A percentile compares a stretch with the other conserved stretches of the same genome.
These are phyloP conservation scores for Onthophagus taurus DNA, from an alignment of 1,140 invertebrate species.

Conservation along the genomic window DNA sequence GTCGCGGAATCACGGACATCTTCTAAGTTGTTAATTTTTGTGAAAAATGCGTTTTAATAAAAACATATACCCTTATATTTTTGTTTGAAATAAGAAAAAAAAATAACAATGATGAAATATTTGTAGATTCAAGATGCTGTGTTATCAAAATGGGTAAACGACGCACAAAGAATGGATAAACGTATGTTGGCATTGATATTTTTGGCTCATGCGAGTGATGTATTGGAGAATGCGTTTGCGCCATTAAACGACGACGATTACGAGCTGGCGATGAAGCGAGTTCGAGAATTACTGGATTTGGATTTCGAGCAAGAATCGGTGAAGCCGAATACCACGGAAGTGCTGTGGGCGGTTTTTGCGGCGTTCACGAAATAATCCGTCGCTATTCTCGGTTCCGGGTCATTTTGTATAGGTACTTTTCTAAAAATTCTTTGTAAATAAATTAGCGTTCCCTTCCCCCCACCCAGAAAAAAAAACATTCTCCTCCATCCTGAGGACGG, in stretches of 20 bases:
- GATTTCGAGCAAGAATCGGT: slow-evolving; percentile 92
- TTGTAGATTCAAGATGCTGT: slow-evolving; percentile 92
- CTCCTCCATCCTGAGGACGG: too few species aligned
- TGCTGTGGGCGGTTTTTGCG: slow-evolving; percentile 98
- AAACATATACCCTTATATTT: too few species aligned
- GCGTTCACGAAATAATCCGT: slow-evolving; percentile 90
- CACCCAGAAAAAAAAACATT: too few species aligned
- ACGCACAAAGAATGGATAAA: slow-evolving; percentile 95
- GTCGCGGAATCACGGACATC: too few species aligned
- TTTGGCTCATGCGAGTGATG: slow-evolving; percentile 95
- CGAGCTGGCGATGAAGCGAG: slow-evolving; percentile 94
- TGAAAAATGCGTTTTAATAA: too few species aligned
- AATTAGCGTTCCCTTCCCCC: too few species aligned
- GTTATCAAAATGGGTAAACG: slow-evolving; percentile 92
- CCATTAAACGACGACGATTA: slow-evolving; percentile 98
- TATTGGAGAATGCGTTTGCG: slow-evolving; percentile 99
- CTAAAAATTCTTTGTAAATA: too few species aligned
- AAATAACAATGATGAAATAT: too few species aligned
- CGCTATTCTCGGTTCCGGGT: too few species aligned
- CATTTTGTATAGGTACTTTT: slow-evolving; percentile 9
- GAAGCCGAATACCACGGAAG: slow-evolving; percentile 79
- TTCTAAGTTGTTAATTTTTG: too few species aligned
- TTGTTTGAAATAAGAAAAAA: too few species aligned
- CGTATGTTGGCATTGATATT: slow-evolving; percentile 87
- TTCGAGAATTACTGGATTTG: slow-evolving; percentile 88